Conservation (phyloP, 2,888 invertebrate genomes). For the Mesorhabditis sp. region DNA sequence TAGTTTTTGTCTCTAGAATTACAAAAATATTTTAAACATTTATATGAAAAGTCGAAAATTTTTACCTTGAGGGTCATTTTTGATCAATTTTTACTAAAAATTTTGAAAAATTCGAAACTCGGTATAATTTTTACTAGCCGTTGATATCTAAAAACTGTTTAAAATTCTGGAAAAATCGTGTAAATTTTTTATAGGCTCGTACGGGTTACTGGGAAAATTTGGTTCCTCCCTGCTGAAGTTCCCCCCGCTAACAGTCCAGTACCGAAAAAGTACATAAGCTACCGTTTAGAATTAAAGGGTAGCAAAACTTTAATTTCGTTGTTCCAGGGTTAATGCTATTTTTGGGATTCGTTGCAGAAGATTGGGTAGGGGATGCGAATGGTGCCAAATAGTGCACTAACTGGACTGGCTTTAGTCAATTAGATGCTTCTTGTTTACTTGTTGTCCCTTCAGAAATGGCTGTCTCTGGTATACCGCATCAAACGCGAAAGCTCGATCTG, state of each 20-base stretch:
- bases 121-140: too few relatives aligned
- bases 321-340: background rate
- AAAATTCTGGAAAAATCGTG: background rate
- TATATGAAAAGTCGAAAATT: background rate
- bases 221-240: too few relatives aligned
- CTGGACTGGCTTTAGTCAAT: background rate
- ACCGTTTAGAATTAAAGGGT: too few relatives aligned
- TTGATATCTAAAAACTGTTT: background rate
- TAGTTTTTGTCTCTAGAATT: background rate
- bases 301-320: too few relatives aligned
- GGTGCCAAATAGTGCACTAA: background rate
- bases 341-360: background rate
- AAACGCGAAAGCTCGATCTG: slow-evolving; percentile 9
- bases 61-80: too few relatives aligned
- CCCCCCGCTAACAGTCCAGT: too few relatives aligned
- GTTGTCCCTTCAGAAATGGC: background rate
- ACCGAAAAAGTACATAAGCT: too few relatives aligned
- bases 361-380: background rate
- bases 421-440: too few relatives aligned
- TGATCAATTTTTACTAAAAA: too few relatives aligned
- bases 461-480: slow-evolving; percentile 16
- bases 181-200: background rate
- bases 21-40: background rate
- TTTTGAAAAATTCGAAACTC: too few relatives aligned
- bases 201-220: too few relatives aligned